Base-by-base conservation (phyloP, 2,113 vertebrate genomes). In the Corvus hawaiiensis region DNA sequence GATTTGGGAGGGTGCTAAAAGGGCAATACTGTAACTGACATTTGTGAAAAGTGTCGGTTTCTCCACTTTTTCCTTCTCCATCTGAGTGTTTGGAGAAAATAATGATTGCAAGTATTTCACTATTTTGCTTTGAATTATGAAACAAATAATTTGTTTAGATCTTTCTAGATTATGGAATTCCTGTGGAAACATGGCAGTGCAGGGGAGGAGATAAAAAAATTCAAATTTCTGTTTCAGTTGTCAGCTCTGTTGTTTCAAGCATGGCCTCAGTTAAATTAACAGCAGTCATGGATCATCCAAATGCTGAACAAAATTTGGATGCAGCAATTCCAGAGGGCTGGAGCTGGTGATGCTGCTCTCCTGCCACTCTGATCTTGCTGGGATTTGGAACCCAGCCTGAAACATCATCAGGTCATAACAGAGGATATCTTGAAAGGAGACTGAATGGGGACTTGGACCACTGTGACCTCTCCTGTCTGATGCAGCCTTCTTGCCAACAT, bases 1-100 rank as follows among this genome's bases (percentile, higher is more conserved):
- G 16, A 68, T 88, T 86, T 37, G 4, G 4, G 7, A 87, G n/a
- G 21, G 18, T 85, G 10, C 20, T 85, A 11, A 61, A 75, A 82
- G n/a, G 80, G 56, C 12, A 83, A 41, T 46, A 37, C 5, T 76
- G 54, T 76, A 90, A 91, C 3, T 91, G 54, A 62, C 44, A 64
- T 87, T 79, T 95, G 12, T 79, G 56, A 79, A 52, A 89, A 78
- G 33, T 17, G 27, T 35, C n/a, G 24, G 13, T 56, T 94, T 79
- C 66, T 91, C 21, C 13, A 64, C 23, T 55, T 87, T 8, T 7
- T 66, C 41, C 23, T 72, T 63, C 14, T 71, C 5, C 13, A 72
- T 41, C 32, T 49, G 49, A 72, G 27, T 88, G 48, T 30, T 22
- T 88, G 49, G 49, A 64, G 27, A 77, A 92, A 74, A 84, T 43